Base-by-base conservation (phyloP, 2,888 invertebrate species). In the Adelphocoris suturalis region DNA sequence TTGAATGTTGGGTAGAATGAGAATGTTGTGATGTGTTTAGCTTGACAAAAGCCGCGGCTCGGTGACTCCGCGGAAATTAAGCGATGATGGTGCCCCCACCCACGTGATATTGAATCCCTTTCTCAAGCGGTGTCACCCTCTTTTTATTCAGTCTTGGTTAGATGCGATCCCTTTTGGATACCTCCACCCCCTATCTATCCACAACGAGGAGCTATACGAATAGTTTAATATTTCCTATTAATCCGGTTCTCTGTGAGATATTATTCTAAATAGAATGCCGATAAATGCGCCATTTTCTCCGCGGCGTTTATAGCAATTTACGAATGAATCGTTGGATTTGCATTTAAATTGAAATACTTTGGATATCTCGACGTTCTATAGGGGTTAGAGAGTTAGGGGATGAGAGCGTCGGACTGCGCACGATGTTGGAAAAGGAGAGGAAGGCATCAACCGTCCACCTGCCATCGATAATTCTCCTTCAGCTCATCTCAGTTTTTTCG, bases 341-440 rank as follows among this genome's bases (percentile, higher is more conserved):
- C 88, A 88, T 88, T 78, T 88, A 88, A 88, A 88, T 78, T 88
- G 88, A 88, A 88, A 88, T 88, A 78, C 88, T 88, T 88, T 82
- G 52, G 80, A 80, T 48, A 55, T n/a, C 80, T 76, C 55, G 27
- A 19, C 52, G 55, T 76, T 55, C 55, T 52, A 16, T 16, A 9
- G 23, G 5, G 23, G 86, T 75, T 28, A 61, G 37, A 46, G 27
- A 61, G 57, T 23, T 14, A 52, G 5, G 82, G 82, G 52, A 19
- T 12, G 82, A 37, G 82, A 52, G 19, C 3, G 82, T 82, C 27
- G 47, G 82, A 47, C 28, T 81, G 46, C 27, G 48, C 16, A 82
- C 52, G 13, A 52, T 52, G 37, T n/a, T 2, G 47, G 3, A 12
- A n/a, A 19, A 13, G 9, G 52, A 13, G n/a, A 27, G 23, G 52